These are phyloP conservation scores for Caenorhabditis sp. DNA, from an alignment of 2,888 invertebrate species.

Conservation along the genomic window DNA sequence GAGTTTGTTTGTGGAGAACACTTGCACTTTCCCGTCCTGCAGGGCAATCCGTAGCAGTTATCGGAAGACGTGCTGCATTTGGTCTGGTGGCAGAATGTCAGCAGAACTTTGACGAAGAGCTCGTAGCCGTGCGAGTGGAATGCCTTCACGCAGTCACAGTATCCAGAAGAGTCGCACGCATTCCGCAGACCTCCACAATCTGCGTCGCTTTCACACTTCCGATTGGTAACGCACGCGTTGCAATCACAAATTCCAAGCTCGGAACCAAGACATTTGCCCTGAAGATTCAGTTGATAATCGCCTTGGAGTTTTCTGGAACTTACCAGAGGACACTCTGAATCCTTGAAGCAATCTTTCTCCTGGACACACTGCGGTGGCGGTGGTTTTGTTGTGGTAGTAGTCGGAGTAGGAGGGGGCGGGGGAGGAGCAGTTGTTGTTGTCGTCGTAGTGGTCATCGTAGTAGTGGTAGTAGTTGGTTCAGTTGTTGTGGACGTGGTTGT, in stretches of 20 bases:
- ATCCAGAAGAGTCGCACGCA: constrained; percentile 35
- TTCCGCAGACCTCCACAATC: constrained; percentile 61
- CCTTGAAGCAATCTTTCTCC: constrained; percentile 33
- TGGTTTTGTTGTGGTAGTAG: constrained; percentile 16
- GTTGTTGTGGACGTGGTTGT: constrained; percentile 37
- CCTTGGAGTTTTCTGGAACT: not conserved
- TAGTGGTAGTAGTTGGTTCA: constrained; percentile 15
- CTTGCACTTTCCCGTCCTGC: constrained; percentile 47
- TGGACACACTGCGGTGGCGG: constrained; percentile 20
- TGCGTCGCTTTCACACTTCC: constrained; percentile 27
- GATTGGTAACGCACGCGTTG: constrained; percentile 52
- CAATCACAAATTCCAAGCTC: constrained; percentile 60
- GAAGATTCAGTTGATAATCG: constrained; percentile 14
- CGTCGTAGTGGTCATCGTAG: constrained; percentile 24
- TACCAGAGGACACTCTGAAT: constrained; percentile 52
- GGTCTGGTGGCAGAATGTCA: constrained; percentile 57
- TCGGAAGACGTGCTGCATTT: constrained; percentile 38
- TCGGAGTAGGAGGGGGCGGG: too few relatives aligned
- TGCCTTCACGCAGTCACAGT: constrained; percentile 57
- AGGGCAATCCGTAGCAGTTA: constrained; percentile 58
- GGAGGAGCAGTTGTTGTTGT: constrained; percentile 16
- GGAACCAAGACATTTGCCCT: constrained; percentile 58
- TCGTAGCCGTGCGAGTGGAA: constrained; percentile 57
- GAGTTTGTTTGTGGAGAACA: constrained; percentile 32
- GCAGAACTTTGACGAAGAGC: constrained; percentile 52